phyloP scores from a whole-genome alignment of 2,797 vertebrate species.

The Xerus rutilus region DNA sequence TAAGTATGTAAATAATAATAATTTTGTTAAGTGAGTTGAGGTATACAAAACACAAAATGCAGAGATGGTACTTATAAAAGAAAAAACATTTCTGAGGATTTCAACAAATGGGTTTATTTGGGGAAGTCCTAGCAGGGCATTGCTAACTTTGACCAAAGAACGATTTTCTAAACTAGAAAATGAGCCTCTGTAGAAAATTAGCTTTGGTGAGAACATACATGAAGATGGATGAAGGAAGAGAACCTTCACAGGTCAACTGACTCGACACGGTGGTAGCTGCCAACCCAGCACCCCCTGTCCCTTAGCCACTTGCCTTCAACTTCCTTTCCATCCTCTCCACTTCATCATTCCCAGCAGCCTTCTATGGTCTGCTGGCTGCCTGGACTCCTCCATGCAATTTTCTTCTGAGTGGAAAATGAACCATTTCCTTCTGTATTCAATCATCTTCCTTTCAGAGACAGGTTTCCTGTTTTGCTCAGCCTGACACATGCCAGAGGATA shows the following conservation, averaged over 20 bases:
- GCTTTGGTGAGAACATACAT: neutral
- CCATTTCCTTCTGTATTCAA: neutral
- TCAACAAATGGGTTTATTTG: neutral
- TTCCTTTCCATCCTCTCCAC: neutral
- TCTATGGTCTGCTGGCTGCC: neutral
- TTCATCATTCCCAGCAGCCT: neutral
- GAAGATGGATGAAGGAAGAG: neutral
- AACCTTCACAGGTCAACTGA: neutral
- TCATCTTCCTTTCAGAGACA: neutral
- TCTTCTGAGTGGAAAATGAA: neutral
- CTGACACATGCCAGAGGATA: neutral
- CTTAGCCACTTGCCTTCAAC: neutral
- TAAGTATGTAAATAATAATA: neutral
- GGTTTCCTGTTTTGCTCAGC: neutral
- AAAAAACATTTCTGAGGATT: neutral
- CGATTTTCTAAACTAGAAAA: neutral
- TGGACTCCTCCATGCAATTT: neutral
- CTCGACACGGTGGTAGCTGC: neutral
- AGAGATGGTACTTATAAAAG: neutral
- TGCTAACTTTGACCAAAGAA: neutral
- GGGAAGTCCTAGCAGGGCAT: neutral
- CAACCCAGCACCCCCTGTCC: fast-evolving
- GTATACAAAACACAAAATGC: neutral
- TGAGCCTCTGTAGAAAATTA: neutral
- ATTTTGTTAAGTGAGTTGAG: neutral